These are phyloP conservation scores for Melanotaenia duboulayi DNA, from an alignment of 2,113 vertebrate genomes.

Conservation along the genomic window DNA sequence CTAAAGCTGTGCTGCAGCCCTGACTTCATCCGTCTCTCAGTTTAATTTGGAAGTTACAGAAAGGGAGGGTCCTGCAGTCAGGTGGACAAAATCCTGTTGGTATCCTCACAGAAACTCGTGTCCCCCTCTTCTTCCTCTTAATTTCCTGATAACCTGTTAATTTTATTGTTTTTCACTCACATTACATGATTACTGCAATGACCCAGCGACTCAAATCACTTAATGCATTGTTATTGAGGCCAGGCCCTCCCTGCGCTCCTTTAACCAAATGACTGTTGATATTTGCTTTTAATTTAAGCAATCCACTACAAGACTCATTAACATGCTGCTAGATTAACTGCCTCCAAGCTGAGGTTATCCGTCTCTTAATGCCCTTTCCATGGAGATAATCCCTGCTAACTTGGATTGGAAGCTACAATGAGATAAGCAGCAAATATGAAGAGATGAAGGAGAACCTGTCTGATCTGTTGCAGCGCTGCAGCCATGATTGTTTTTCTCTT, in stretches of 20 bases:
- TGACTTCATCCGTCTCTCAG: too few relatives aligned
- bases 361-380: constrained; percentile 67
- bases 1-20: too few relatives aligned
- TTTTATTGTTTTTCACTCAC: constrained; percentile 78
- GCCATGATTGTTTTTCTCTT: constrained; percentile 47
- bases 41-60: too few relatives aligned
- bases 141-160: constrained; percentile 79
- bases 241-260: constrained; percentile 54
- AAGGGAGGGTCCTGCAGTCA: not conserved
- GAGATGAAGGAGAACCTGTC: constrained; percentile 62
- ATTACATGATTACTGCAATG: constrained; percentile 75
- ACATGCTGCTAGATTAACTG: constrained; percentile 73
- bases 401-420: constrained; percentile 74
- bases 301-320: constrained; percentile 79
- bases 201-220: constrained; percentile 81
- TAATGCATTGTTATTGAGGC: constrained; percentile 80
- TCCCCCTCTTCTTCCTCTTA: constrained; percentile 26
- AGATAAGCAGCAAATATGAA: constrained; percentile 64
- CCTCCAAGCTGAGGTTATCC: constrained; percentile 70
- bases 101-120: constrained; percentile 1
- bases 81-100: constrained; percentile 18
- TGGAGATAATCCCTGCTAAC: constrained; percentile 75
- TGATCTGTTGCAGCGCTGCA: constrained; percentile 29
- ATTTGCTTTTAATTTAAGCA: constrained; percentile 80
- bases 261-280: constrained; percentile 82